These are phyloP conservation scores for Andrena praecox DNA, from an alignment of 2,888 invertebrate species.

Conservation along the genomic window DNA sequence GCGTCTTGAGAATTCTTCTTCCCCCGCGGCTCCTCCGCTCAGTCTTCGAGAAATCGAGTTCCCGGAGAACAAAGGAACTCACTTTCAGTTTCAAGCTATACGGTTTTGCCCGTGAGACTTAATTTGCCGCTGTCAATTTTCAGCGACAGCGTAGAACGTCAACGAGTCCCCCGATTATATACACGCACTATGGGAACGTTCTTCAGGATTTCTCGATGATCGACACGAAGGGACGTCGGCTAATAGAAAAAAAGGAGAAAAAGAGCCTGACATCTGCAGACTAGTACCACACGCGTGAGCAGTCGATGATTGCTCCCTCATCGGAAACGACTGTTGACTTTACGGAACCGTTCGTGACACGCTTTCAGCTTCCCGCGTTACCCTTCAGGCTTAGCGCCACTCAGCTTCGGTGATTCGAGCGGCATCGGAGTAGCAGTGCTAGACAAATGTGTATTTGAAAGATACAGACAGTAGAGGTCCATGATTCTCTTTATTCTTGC, in stretches of 20 bases:
- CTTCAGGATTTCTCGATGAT: slow-evolving; percentile 27
- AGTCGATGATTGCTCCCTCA: neutral
- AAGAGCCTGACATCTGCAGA: neutral
- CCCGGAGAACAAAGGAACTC: neutral
- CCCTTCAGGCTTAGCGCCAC: neutral
- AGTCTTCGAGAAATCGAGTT: slow-evolving; percentile 19
- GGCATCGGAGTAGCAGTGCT: slow-evolving; percentile 7
- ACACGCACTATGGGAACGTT: neutral
- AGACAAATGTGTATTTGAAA: slow-evolving; percentile 4
- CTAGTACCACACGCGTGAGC: neutral
- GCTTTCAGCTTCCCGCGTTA: slow-evolving; percentile 12
- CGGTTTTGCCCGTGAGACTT: neutral
- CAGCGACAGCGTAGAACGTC: neutral
- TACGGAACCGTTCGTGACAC: slow-evolving; percentile 1
- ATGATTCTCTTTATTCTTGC: neutral
- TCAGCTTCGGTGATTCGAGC: neutral
- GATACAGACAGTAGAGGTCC: no score
- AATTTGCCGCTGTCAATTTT: neutral
- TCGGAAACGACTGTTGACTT: slow-evolving; percentile 2
- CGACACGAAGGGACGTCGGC: neutral
- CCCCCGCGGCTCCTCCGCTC: neutral
- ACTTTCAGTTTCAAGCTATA: neutral
- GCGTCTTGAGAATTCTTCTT: neutral
- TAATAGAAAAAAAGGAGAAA: slow-evolving; percentile 7
- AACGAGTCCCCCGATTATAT: neutral